Conservation (phyloP, 2,797 vertebrate species). For the Dicrostonyx torquatus region DNA sequence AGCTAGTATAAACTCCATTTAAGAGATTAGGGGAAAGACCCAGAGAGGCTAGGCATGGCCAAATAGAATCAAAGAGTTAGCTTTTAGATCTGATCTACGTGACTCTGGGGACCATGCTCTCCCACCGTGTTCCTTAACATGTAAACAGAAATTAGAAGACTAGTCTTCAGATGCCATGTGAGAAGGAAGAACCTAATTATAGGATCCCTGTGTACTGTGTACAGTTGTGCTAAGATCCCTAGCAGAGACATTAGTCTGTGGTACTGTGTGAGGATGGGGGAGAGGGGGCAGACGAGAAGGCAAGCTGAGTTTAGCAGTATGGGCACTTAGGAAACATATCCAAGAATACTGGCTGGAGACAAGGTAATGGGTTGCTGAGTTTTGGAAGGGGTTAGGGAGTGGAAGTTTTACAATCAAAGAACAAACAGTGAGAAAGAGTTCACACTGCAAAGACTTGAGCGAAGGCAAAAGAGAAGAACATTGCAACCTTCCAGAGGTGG, state of each 20-base stretch:
- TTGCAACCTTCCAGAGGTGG: not conserved
- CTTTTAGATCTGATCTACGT: not conserved
- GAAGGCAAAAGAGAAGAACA: not conserved
- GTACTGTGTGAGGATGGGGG: not conserved
- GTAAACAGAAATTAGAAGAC: constrained; percentile 25
- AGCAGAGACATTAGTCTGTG: constrained; percentile 17
- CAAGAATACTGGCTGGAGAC: not conserved
- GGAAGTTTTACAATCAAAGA: not conserved
- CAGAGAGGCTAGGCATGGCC: not conserved
- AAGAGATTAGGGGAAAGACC: not conserved
- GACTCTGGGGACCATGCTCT: not conserved
- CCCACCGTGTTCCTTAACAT: not conserved
- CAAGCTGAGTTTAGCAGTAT: not conserved
- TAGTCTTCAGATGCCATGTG: constrained; percentile 2
- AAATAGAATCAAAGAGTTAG: not conserved
- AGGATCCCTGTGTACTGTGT: constrained; percentile 1
- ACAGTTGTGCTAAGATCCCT: not conserved
- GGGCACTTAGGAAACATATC: not conserved
- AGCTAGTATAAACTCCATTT: constrained; percentile 19
- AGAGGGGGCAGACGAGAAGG: not conserved
- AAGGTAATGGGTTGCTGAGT: not conserved
- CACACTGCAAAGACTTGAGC: not conserved
- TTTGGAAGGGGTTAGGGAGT: not conserved
- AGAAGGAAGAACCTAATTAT: constrained; percentile 40
- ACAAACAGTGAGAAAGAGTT: not conserved